A percentile compares a stretch with the other conserved stretches of the same genome.
phyloP scores from a whole-genome alignment of 2,113 vertebrate genomes.

The Hipposideros armiger region DNA sequence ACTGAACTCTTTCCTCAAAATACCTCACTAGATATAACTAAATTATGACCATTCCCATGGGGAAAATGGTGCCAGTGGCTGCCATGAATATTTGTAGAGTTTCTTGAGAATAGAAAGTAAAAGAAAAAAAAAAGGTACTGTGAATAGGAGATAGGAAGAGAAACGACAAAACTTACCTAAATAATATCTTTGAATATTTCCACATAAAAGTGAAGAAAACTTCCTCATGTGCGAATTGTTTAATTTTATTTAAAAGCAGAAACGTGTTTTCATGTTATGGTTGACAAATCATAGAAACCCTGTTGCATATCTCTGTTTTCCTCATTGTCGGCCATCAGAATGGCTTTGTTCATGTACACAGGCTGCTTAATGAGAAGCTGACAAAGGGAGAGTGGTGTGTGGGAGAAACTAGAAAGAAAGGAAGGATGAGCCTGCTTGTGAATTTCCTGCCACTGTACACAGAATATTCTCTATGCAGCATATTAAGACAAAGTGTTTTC shows the following conservation, averaged over 20 bases:
- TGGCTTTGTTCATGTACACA: conserved; percentile 79
- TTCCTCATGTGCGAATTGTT: conserved; percentile 61
- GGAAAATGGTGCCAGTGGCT: not conserved
- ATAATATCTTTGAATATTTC: not conserved
- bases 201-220: conserved; percentile 78
- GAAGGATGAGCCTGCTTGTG: conserved; percentile 70
- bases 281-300: conserved; percentile 81
- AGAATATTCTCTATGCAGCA: conserved; percentile 65
- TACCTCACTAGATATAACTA: not conserved
- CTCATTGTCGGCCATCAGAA: conserved; percentile 61
- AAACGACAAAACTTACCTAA: conserved; percentile 31
- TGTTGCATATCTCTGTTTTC: conserved; percentile 76
- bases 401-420: conserved; percentile 56
- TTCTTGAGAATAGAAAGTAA: not conserved
- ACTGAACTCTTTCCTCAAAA: not conserved
- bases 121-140: not conserved
- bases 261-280: conserved; percentile 69
- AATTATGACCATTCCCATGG: not conserved
- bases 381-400: not conserved
- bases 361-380: conserved; percentile 80
- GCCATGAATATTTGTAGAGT: not conserved
- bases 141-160: not conserved
- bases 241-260: conserved; percentile 81
- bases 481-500: conserved; percentile 78
- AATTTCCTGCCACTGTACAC: conserved; percentile 66